Evolutionary conservation across 2,113 vertebrate species (phyloP), one percentile per base, ranked within the genome.

Genomic region (Caranx melampygus): DNA sequence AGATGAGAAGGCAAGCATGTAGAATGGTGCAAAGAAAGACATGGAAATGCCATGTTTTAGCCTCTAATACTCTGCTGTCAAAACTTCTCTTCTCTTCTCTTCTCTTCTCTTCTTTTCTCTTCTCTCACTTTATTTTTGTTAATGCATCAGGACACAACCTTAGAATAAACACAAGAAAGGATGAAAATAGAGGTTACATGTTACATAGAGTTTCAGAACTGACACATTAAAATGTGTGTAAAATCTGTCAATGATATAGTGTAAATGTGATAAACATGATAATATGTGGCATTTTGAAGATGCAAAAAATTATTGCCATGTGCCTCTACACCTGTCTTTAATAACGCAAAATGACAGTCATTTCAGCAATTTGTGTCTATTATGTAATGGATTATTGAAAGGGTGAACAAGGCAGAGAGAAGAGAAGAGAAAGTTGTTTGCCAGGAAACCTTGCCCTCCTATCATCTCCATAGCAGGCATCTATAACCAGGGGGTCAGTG

Each of bases 1-100:
- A 78, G 83, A 90, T 86, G 87, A 83, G 79, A 74, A 85, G 77
- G 67, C 69, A 90, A 82, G 86, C 75, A 90, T 78, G 84, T 60
- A 83, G 81, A 81, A 61, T 74, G 79, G 73, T 1, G 70, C 51
- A 81, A 72, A 87, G 66, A 84, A 87, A 92, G 81, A 89, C 40
- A 61, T 71, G 33, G 37, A 86, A 81, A 81, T 61, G 5, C 20
- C 31, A 18, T 21, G 42, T 45, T 79, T 73, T 51, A 54, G 45
- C 63, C 54, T 16, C n/a, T 60, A 47, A 55, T 13, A 79, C 58
- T 72, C 44, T 52, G 49, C 37, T 13, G 10, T 74, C 37, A 61
- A 26, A 87, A 70, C 16, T 13, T 75, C 47, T 75, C 15, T n/a
- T 52, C 18, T 66, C 61, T 33, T 47, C 44, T 65, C 16, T 20